Evolutionary conservation across 37 sponge, comb jelly and placozoan genomes (phyloP).

Genomic region (Petrosia ficiformis): DNA sequence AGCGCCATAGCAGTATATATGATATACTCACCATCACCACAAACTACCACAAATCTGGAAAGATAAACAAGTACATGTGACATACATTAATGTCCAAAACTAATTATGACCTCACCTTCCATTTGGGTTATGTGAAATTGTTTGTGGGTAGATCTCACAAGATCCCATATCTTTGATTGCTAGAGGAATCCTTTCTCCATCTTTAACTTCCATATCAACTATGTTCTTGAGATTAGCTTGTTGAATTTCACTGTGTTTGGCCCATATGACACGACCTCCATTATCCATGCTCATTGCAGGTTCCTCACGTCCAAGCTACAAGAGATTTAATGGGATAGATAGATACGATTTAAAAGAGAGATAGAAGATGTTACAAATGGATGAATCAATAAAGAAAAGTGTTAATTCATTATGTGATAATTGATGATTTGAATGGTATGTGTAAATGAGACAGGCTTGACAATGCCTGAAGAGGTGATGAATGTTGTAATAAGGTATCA

Average conservation of each 20-base stretch:
- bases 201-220: slow-evolving; percentile 74
- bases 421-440: no score
- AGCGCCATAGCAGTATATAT: slow-evolving; percentile 99
- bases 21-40: slow-evolving; percentile 99
- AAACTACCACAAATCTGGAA: slow-evolving; percentile 92
- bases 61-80: background rate
- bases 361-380: background rate
- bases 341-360: background rate
- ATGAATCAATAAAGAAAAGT: background rate
- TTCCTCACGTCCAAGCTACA: slow-evolving; percentile 92
- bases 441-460: no score
- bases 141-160: slow-evolving; percentile 97
- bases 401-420: no score
- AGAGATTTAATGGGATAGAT: no score
- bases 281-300: slow-evolving; percentile 99
- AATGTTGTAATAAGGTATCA: no score
- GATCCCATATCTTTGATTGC: slow-evolving; percentile 96
- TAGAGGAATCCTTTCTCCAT: slow-evolving; percentile 92
- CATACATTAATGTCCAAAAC: background rate
- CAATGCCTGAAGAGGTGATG: no score
- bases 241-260: slow-evolving; percentile 95
- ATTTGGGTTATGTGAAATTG: slow-evolving; percentile 90
- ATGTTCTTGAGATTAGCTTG: slow-evolving; percentile 94
- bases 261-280: slow-evolving; percentile 95
- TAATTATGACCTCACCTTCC: slow-evolving; percentile 69